Evolutionary conservation across 2,113 vertebrate species (phyloP).

Genomic region (Petrocephalus zakoni): DNA sequence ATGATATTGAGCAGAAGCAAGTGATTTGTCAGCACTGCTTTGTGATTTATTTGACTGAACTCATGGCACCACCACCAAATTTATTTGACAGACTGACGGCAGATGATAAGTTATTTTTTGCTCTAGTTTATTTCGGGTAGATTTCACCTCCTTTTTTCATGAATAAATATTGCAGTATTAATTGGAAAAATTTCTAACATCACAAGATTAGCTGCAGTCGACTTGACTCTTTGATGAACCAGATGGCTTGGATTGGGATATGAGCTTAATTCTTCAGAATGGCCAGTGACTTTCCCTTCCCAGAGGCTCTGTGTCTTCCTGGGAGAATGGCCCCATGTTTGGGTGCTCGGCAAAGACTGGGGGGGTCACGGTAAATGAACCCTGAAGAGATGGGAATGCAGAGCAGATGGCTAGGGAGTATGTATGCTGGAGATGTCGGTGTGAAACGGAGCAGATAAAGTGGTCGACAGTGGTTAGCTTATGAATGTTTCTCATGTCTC

Average conservation of each 20-base stretch:
- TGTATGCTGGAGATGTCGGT: neutral
- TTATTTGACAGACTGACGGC: neutral
- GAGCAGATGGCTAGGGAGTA: neutral
- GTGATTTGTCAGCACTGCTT: neutral
- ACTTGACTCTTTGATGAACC: neutral
- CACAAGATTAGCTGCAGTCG: neutral
- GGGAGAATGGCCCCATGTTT: neutral
- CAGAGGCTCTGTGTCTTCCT: neutral
- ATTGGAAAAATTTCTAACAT: neutral
- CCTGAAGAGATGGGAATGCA: neutral
- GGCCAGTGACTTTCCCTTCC: neutral
- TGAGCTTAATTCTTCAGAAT: neutral
- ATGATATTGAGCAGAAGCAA: neutral
- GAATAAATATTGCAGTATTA: neutral
- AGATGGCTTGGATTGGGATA: neutral
- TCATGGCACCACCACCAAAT: neutral
- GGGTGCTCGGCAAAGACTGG: neutral
- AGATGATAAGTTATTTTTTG: neutral
- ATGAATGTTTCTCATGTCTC: too few species aligned
- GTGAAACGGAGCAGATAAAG: too few species aligned
- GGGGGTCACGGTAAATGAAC: neutral
- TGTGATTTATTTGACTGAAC: neutral
- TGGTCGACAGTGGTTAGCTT: too few species aligned
- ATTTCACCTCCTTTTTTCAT: neutral
- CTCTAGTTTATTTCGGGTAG: neutral